phyloP scores from a whole-genome alignment of 2,113 vertebrate genomes.

The Melanerpes formicivorus region DNA sequence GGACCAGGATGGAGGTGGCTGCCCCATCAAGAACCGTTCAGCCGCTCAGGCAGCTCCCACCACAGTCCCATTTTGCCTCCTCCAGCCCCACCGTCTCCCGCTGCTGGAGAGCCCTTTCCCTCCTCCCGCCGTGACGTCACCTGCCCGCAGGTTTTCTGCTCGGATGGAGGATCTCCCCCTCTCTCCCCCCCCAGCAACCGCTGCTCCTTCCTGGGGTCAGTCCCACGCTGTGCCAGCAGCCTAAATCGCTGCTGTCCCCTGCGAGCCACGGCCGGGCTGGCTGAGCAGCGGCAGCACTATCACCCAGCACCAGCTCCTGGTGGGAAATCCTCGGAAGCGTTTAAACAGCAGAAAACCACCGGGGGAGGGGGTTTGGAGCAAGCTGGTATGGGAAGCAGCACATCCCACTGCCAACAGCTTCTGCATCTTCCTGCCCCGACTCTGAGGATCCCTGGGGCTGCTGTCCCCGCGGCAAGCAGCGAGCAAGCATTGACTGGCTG shows the following conservation, averaged over 20 bases:
- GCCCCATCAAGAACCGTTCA: not conserved
- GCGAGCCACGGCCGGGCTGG: accelerated
- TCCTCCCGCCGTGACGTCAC: not conserved
- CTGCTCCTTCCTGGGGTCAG: not conserved
- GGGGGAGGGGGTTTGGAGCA: not conserved
- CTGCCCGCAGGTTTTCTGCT: not conserved
- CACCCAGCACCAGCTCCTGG: not conserved
- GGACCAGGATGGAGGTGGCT: not conserved
- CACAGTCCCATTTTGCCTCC: not conserved
- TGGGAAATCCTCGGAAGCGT: not conserved
- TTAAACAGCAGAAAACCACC: not conserved
- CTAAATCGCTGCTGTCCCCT: not conserved
- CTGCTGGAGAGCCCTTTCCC: not conserved
- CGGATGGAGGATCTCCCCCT: not conserved
- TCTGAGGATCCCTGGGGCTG: not conserved
- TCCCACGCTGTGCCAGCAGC: not conserved
- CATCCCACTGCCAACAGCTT: not conserved
- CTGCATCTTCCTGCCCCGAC: not conserved
- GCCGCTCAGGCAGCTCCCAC: not conserved
- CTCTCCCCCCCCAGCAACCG: not conserved
- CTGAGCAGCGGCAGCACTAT: not conserved
- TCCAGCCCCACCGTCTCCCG: not conserved
- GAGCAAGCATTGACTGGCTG: not conserved
- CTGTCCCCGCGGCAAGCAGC: accelerated
- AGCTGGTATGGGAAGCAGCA: not conserved